These are phyloP conservation scores for Neoitamus cyanurus DNA, from an alignment of 2,888 invertebrate species.

Conservation along the genomic window DNA sequence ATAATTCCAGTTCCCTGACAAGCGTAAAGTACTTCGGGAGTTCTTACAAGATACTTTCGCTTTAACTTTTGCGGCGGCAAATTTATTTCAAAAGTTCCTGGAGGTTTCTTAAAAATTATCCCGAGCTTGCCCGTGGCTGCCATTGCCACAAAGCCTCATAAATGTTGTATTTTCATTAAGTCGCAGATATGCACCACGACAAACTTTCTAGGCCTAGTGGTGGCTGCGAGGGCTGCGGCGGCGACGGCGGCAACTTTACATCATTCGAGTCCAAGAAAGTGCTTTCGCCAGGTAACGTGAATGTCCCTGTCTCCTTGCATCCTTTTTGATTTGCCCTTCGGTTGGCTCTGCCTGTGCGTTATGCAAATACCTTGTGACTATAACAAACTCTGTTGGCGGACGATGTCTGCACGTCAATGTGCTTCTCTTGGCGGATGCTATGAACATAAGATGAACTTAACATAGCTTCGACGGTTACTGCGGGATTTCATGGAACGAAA, in stretches of 20 bases:
- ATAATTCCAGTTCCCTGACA: neutral
- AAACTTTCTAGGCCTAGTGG: neutral
- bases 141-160: neutral
- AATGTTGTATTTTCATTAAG: conserved; percentile 1
- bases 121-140: neutral
- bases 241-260: neutral
- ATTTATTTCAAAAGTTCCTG: neutral
- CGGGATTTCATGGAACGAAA: too few species aligned
- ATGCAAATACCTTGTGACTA: neutral
- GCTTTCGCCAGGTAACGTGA: neutral
- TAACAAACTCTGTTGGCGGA: neutral
- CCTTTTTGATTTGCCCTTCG: neutral
- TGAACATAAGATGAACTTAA: neutral
- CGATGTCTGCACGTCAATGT: neutral
- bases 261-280: neutral
- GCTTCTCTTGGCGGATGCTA: neutral
- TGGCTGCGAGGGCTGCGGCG: neutral
- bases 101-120: neutral
- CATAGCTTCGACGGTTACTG: neutral
- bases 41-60: neutral
- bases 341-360: neutral
- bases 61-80: neutral
- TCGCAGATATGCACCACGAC: neutral
- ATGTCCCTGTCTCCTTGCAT: neutral
- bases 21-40: neutral